phyloP scores from a whole-genome alignment of 35 echinoderm and acorn worm species.

The Ptychodera flava region DNA sequence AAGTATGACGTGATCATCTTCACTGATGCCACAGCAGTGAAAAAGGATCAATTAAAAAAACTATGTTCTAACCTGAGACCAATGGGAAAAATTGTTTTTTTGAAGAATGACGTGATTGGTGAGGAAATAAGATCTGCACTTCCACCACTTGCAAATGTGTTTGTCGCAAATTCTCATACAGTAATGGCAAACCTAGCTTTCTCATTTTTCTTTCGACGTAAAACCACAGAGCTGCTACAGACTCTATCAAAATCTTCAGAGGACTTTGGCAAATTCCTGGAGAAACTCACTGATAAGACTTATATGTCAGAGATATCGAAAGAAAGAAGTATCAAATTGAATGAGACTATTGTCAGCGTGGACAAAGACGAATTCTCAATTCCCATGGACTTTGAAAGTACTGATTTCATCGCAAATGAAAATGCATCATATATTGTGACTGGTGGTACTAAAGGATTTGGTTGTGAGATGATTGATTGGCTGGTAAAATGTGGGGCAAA shows the following conservation, averaged over 20 bases:
- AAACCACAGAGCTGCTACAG: background rate
- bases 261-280: background rate
- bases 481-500: slow-evolving; percentile 26
- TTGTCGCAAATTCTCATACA: background rate
- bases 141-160: background rate
- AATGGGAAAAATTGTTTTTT: background rate
- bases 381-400: background rate
- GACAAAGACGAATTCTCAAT: background rate
- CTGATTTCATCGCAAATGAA: background rate
- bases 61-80: background rate
- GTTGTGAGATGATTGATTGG: slow-evolving; percentile 47
- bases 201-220: background rate
- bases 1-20: background rate
- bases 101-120: background rate
- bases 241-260: background rate
- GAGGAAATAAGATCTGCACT: background rate
- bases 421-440: slow-evolving; percentile 45
- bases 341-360: background rate
- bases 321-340: background rate
- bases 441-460: slow-evolving; percentile 66
- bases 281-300: background rate
- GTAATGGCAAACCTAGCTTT: background rate
- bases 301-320: background rate
- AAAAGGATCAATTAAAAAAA: background rate
- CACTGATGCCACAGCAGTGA: background rate